Conservation (phyloP, 2,797 vertebrate species). For the Sebastes hubbsi region DNA sequence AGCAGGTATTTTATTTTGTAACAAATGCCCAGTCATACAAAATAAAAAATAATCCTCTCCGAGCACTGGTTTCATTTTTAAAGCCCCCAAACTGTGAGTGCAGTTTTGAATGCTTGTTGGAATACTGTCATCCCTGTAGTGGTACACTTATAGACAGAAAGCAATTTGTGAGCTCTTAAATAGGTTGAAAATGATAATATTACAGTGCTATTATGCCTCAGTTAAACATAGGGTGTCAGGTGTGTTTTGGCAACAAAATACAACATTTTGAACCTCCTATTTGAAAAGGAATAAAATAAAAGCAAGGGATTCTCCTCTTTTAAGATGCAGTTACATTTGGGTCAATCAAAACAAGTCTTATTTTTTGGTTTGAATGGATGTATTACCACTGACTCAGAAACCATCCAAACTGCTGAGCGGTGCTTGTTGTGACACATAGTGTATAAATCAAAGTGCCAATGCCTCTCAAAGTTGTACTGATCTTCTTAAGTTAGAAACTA, state of each 20-base stretch:
- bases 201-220: background rate
- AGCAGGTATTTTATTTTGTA: background rate
- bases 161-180: background rate
- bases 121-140: background rate
- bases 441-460: background rate
- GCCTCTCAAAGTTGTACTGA: background rate
- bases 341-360: background rate
- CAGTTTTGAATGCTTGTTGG: background rate
- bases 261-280: background rate
- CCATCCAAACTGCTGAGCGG: background rate
- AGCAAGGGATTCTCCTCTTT: background rate
- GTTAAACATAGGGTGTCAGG: background rate
- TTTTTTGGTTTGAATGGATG: background rate
- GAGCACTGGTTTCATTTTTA: slow-evolving; percentile 6
- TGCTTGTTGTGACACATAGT: background rate
- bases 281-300: background rate
- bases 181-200: background rate
- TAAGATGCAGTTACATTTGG: background rate
- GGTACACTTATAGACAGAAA: background rate
- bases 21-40: slow-evolving; percentile 9
- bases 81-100: slow-evolving; percentile 8
- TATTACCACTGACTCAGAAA: background rate
- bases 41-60: background rate
- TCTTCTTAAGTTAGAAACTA: slow-evolving; percentile 16
- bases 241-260: background rate